Conservation (phyloP, 2,888 invertebrate species). For the Yponomeuta malinellus region DNA sequence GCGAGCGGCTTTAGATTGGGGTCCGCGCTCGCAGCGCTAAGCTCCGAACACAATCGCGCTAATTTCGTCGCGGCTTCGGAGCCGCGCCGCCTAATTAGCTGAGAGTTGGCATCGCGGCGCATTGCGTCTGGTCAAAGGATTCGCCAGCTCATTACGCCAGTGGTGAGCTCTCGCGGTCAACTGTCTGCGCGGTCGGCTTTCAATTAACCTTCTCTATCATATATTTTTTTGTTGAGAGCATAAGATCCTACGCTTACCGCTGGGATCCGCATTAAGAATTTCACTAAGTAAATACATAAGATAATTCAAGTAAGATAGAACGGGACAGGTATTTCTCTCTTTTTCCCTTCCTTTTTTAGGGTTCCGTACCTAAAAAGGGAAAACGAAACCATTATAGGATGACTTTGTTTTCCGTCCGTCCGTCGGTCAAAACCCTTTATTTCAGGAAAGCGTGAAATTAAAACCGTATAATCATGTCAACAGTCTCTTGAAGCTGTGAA, state of each 20-base stretch:
- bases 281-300: not conserved
- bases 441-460: too few relatives aligned
- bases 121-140: conserved; percentile 68
- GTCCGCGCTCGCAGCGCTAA: conserved; percentile 34
- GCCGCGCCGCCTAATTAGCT: conserved; percentile 68
- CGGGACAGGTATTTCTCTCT: too few relatives aligned
- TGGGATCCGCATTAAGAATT: not conserved
- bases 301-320: too few relatives aligned
- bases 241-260: not conserved
- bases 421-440: too few relatives aligned
- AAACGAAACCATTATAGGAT: too few relatives aligned
- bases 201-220: conserved; percentile 4
- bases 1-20: conserved; percentile 4
- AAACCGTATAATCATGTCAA: too few relatives aligned
- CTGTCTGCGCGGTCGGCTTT: conserved; percentile 31
- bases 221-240: not conserved
- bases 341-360: too few relatives aligned
- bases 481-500: too few relatives aligned
- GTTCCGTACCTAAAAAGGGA: too few relatives aligned
- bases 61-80: conserved; percentile 66
- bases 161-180: conserved; percentile 43
- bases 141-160: conserved; percentile 63
- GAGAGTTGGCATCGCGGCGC: conserved; percentile 50
- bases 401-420: too few relatives aligned
- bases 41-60: conserved; percentile 54